Base-by-base conservation (phyloP, 2,888 invertebrate species). In the Apocheima hispidaria region DNA sequence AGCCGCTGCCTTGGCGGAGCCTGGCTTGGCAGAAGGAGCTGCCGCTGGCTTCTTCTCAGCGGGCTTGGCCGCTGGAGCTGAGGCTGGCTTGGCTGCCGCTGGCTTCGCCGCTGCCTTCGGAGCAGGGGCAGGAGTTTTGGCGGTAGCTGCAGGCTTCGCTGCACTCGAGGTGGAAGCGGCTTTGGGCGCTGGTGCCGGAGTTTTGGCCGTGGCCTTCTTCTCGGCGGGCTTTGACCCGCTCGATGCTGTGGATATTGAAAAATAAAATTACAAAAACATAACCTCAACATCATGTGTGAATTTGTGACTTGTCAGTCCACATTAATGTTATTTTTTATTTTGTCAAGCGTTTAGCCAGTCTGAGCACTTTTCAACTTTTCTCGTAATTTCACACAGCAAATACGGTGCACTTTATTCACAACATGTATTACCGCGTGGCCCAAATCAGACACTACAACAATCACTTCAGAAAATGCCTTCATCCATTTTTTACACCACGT, bases 1-100 rank as follows among this genome's bases (percentile, higher is more conserved):
- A 1, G 92, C 92, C 53, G 92, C 92, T 65, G 92, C 92, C 69
- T 93, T 93, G 48, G 93, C 92, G 30, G 93, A 91, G 12, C 93
- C 93, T 67, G 94, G 92, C 72, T 94, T 94, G 1, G 93, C 92
- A 38, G 91, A 75, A 12, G 92, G 92, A 9, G 73, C 86, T 33
- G 84, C 63, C 0, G 90, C 71, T 28, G 90, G 69, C 79, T 86
- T 93, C 80, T 89, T 92, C 70, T 90, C 91, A 9, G 93, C 80
- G 26, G 92, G 87, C 66, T 93, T 93, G 1, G 90, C 82, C 9
- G 93, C 83, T 14, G 91, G 86, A 66, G 93, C 93, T 10, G 92
- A 82, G 53, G 94, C 86, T 44, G 94, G 92, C 67, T 90, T 82
- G 33, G 91, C 84, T 38, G 92, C 84, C 30, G 85, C 85, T 16